Evolutionary conservation across 2,888 invertebrate genomes (phyloP), one percentile per base, ranked within the genome.

Genomic region (Agrypnus murinus): DNA sequence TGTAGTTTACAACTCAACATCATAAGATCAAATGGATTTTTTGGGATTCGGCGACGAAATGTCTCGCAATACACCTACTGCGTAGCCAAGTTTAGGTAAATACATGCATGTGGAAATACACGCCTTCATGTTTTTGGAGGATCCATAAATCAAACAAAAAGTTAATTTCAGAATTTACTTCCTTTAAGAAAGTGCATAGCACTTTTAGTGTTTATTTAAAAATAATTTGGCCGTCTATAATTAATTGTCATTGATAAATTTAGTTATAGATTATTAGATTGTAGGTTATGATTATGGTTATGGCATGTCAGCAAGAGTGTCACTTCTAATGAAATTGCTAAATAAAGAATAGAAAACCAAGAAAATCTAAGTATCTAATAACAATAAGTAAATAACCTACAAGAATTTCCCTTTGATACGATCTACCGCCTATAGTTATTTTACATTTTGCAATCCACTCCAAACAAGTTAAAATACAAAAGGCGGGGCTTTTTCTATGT

Each of bases 1-100:
- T 34, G n/a, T 55, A 17, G 14, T 15, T 36, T 25, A 25, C 25
- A 15, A 19, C 9, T n/a, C 55, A 36, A 34, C 55, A 48, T n/a
- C 5, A 25, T 25, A 25, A 25, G 25, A 25, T 25, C 55, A 34
- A 55, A 34, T 14, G 15, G 36, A 55, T 15, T 5, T 48, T 48
- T 17, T 25, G 48, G 25, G 15, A 12, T 55, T 55, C 36, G 34
- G 55, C 12, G 34, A 17, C 55, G 10, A 55, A 12, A 34, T 55
- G 34, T 55, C 34, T 36, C 9, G 55, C 34, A 55, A 36, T 55
- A 34, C 36, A 36, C 55, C 55, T 55, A 55, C 55, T 55, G 34
- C 15, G 5, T 25, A 25, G 5, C 25, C 34, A 55, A 55, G 4
- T 55, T 50, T 50, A 50, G 50, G 25, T 25, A 48, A 40, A 48